Evolutionary conservation across 2,113 vertebrate species (phyloP), one percentile per base, ranked within the genome.

Genomic region (Melanotaenia duboulayi): DNA sequence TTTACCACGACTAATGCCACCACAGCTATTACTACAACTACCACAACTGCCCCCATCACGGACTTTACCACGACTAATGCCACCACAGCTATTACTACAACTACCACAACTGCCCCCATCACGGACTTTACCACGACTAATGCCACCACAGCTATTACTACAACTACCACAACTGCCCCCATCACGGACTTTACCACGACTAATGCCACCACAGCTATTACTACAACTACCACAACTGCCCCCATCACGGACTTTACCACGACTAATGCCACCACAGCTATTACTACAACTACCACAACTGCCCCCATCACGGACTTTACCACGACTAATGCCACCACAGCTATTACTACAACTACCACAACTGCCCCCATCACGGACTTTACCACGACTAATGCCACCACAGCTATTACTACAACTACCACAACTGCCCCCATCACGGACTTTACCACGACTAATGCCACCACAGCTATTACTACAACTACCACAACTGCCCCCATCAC

Each of bases 361-460:
- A n/a, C n/a, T n/a, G n/a, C n/a, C n/a, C n/a, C n/a, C n/a, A n/a
- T n/a, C n/a, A n/a, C n/a, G n/a, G n/a, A n/a, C n/a, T n/a, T n/a
- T n/a, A n/a, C n/a, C n/a, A n/a, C n/a, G n/a, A n/a, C n/a, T n/a
- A n/a, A n/a, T n/a, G n/a, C n/a, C n/a, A n/a, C n/a, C n/a, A n/a
- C n/a, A n/a, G n/a, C n/a, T n/a, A 6, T 42, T 1, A 7, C 3
- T 2, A n/a, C 42, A 0, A 13, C 72, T 0, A 22, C 17, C 0
- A 54, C 48, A 7, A 4, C 13, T 0, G 46, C 48, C 8, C 3
- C 13, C 0, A 20, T 11, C 1, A 22, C 35, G 2, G 20, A 13
- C 1, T 4, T 14, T 1, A 40, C 20, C 1, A 39, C 28, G n/a
- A n/a, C n/a, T 8, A 22, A 12, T 48, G 17, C 60, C 11, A 48